phyloP scores from a whole-genome alignment of 2,797 vertebrate genomes.

The Acrossocheilus fasciatus region DNA sequence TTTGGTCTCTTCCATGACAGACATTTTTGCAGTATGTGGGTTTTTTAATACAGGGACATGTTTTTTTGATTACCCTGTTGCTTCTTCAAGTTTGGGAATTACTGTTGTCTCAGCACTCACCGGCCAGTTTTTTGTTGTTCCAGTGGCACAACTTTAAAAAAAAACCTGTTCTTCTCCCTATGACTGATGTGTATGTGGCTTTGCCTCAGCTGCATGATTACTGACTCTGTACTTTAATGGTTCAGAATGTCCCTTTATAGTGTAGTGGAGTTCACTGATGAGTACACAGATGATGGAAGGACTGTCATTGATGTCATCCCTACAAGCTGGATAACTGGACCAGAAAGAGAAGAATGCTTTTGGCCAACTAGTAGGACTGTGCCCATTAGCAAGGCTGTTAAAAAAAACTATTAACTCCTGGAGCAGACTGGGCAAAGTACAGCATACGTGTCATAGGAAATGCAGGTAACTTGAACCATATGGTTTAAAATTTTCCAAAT shows the following conservation, averaged over 20 bases:
- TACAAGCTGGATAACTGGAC: constrained; percentile 5
- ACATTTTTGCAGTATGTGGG: too few relatives aligned
- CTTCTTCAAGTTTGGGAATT: constrained; percentile 8
- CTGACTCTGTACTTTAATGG: background rate
- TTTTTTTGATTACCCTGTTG: background rate
- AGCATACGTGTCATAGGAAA: background rate
- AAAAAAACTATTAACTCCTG: background rate
- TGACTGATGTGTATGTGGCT: background rate
- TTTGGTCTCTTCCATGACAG: too few relatives aligned
- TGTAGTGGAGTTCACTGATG: too few relatives aligned
- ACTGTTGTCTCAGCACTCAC: constrained; percentile 4
- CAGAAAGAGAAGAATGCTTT: background rate
- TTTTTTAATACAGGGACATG: too few relatives aligned
- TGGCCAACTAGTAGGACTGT: background rate
- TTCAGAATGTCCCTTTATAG: constrained; percentile 12
- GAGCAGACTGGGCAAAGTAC: constrained; percentile 9
- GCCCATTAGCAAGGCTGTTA: too few relatives aligned
- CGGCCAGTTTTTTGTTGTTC: background rate
- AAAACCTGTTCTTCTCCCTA: constrained; percentile 20
- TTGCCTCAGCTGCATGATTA: background rate
- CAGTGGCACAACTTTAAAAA: constrained; percentile 8
- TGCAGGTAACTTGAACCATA: background rate
- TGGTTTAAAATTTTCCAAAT: background rate
- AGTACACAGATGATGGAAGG: background rate
- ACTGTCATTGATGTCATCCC: constrained; percentile 19